A percentile compares a stretch with the other conserved stretches of the same genome.
Conservation (phyloP, 2,888 invertebrate species). For the Agrypnus murinus region DNA sequence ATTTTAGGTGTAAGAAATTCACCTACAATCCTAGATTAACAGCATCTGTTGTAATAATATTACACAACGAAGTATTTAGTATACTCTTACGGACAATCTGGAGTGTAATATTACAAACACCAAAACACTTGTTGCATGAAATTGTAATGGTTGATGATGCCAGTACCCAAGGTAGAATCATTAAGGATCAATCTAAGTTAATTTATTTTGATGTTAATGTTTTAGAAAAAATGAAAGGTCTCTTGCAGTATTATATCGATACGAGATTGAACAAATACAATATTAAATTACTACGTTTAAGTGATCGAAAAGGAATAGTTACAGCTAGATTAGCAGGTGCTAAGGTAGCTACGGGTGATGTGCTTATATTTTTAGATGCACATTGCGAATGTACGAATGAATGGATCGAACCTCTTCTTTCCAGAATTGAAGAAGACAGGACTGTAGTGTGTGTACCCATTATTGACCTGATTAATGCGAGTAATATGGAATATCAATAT, state of each 20-base stretch:
- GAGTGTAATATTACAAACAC: slow-evolving; percentile 88
- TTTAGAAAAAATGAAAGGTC: slow-evolving; percentile 80
- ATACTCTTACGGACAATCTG: slow-evolving; percentile 88
- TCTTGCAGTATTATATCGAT: slow-evolving; percentile 86
- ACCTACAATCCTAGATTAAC: slow-evolving; percentile 79
- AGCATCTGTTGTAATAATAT: slow-evolving; percentile 82
- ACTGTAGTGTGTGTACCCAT: slow-evolving; percentile 92
- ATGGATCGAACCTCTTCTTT: slow-evolving; percentile 93
- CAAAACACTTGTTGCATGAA: slow-evolving; percentile 84
- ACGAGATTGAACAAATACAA: slow-evolving; percentile 80
- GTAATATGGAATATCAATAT: slow-evolving; percentile 82
- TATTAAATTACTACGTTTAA: slow-evolving; percentile 84
- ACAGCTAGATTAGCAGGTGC: slow-evolving; percentile 93
- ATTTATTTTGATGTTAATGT: slow-evolving; percentile 59
- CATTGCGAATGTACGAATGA: slow-evolving; percentile 89
- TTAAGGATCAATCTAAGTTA: too few relatives aligned
- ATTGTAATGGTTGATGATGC: slow-evolving; percentile 96
- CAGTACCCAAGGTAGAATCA: slow-evolving; percentile 80
- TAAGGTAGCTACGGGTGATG: slow-evolving; percentile 84
- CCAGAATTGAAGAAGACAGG: slow-evolving; percentile 86
- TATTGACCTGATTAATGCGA: slow-evolving; percentile 94
- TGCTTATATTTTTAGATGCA: slow-evolving; percentile 91
- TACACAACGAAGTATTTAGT: slow-evolving; percentile 85
- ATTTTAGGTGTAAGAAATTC: slow-evolving; percentile 75
- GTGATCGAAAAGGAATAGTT: slow-evolving; percentile 88